Conservation (phyloP, 2,888 invertebrate species). For the Entomobrya multifasciata region DNA sequence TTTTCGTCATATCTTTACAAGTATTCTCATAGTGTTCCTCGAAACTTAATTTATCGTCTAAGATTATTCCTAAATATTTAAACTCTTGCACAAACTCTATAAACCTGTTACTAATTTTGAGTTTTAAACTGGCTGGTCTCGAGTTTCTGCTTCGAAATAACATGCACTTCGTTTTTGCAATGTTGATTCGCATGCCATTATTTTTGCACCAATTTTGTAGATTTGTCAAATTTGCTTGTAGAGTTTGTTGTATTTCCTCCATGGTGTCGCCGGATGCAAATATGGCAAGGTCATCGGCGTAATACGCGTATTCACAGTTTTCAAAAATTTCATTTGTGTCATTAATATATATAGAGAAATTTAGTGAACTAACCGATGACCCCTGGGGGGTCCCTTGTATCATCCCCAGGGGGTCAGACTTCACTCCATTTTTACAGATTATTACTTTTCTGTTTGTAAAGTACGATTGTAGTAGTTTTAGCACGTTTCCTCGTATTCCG, state of each 20-base stretch:
- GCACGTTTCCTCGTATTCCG: not conserved
- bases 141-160: not conserved
- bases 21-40: constrained; percentile 4
- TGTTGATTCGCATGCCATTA: constrained; percentile 5
- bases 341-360: constrained; percentile 1
- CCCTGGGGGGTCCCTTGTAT: constrained; percentile 3
- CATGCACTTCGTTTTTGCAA: constrained; percentile 30
- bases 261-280: not conserved
- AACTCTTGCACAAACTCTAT: constrained; percentile 5
- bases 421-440: not conserved
- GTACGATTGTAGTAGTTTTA: not conserved
- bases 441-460: not conserved
- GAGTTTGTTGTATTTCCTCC: constrained; percentile 5
- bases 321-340: not conserved
- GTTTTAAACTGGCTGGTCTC: not conserved
- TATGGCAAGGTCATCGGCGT: not conserved
- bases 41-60: not conserved
- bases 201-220: not conserved
- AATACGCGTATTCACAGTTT: not conserved
- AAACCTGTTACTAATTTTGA: not conserved
- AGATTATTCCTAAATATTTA: constrained; percentile 30
- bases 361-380: not conserved
- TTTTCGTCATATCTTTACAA: constrained; percentile 12
- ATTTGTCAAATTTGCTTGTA: not conserved
- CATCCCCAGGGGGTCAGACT: not conserved